These are phyloP conservation scores for Cephus sareptanus DNA, from an alignment of 2,888 invertebrate genomes.

Conservation along the genomic window DNA sequence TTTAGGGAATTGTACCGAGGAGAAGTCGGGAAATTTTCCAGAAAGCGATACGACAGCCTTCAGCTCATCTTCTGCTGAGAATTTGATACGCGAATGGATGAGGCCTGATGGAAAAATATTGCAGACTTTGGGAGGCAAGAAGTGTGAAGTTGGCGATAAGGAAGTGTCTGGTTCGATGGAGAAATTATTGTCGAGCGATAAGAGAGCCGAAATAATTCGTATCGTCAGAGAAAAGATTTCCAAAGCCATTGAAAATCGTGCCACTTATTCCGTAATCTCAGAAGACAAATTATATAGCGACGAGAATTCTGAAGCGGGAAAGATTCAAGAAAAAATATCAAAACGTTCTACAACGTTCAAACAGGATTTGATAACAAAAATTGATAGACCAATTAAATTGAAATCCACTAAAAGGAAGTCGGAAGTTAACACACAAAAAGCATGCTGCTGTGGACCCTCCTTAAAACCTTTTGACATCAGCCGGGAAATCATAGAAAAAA, in stretches of 20 bases:
- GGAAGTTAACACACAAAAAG: background rate
- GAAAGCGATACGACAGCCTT: conserved; percentile 33
- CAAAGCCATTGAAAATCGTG: conserved; percentile 18
- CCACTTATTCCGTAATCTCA: conserved; percentile 1
- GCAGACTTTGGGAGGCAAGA: background rate
- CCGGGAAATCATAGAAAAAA: background rate
- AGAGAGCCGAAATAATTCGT: conserved; percentile 3
- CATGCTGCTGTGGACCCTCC: background rate
- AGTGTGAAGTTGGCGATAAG: background rate
- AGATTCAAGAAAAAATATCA: background rate
- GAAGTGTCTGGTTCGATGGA: background rate
- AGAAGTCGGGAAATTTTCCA: background rate
- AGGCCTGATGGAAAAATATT: background rate
- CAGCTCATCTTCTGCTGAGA: conserved; percentile 42
- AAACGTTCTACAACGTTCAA: background rate
- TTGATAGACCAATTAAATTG: background rate
- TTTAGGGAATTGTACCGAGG: background rate
- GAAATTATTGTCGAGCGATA: background rate
- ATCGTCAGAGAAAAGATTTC: conserved; percentile 20
- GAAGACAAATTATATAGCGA: background rate
- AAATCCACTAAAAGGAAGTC: background rate
- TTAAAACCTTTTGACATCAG: background rate
- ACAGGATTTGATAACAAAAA: background rate
- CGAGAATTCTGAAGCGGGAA: background rate
- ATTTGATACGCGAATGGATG: conserved; percentile 40